phyloP scores from a whole-genome alignment of 64 coral and sea anemone genomes.

The Stichodactyla mertensii region DNA sequence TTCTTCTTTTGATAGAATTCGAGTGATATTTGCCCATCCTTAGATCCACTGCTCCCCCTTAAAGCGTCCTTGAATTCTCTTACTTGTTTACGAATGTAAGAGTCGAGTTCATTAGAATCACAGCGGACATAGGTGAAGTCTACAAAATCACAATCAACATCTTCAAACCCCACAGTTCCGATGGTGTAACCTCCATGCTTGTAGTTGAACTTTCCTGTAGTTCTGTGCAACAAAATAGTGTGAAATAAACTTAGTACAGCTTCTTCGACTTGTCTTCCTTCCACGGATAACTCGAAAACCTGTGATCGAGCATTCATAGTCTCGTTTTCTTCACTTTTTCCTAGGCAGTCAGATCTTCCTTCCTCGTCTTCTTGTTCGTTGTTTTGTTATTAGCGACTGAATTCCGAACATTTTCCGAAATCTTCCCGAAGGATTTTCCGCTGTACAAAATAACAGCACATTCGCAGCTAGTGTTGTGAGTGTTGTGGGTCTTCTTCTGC shows the following conservation, averaged over 20 bases:
- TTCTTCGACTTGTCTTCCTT: slow-evolving; percentile 96
- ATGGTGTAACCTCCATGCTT: slow-evolving; percentile 93
- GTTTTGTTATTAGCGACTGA: not conserved
- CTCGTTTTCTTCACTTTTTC: not conserved
- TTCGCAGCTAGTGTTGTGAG: not conserved
- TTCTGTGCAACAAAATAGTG: slow-evolving; percentile 93
- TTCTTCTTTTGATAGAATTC: slow-evolving; percentile 99
- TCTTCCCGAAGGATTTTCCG: not conserved
- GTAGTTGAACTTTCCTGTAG: slow-evolving; percentile 96
- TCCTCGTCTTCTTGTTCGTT: slow-evolving; percentile 5
- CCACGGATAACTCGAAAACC: slow-evolving; percentile 87
- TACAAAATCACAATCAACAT: slow-evolving; percentile 90
- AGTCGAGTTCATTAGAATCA: slow-evolving; percentile 76
- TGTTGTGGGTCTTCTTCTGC: not conserved
- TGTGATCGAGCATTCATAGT: slow-evolving; percentile 97
- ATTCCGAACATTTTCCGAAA: not conserved
- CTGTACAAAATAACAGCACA: not conserved
- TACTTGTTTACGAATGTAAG: slow-evolving; percentile 73
- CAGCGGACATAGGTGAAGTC: slow-evolving; percentile 90
- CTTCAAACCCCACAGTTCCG: slow-evolving; percentile 84
- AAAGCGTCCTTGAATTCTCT: slow-evolving; percentile 87
- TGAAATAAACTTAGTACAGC: slow-evolving; percentile 86
- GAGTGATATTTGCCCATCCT: slow-evolving; percentile 80
- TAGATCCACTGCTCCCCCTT: slow-evolving; percentile 49
- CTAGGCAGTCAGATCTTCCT: not conserved